Conservation (phyloP, 2,888 invertebrate species). For the Leucozona laternaria region DNA sequence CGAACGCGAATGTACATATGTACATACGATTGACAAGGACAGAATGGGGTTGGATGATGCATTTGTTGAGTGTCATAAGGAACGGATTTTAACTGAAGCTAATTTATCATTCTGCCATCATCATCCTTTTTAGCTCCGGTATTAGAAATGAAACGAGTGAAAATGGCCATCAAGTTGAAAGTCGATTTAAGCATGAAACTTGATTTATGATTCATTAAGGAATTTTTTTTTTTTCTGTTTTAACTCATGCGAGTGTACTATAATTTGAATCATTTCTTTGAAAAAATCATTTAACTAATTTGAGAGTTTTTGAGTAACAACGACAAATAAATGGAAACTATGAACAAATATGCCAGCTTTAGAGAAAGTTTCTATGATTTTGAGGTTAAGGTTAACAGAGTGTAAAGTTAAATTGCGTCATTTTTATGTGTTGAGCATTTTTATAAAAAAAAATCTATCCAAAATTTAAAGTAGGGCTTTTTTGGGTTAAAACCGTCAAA, state of each 20-base stretch:
- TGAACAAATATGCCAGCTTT: too few species aligned
- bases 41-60: conserved; percentile 51
- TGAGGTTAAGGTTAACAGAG: too few species aligned
- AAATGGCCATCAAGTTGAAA: conserved; percentile 40
- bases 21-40: conserved; percentile 49
- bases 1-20: conserved; percentile 43
- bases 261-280: background rate
- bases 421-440: too few species aligned
- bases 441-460: too few species aligned
- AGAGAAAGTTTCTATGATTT: too few species aligned
- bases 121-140: conserved; percentile 27
- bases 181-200: conserved; percentile 35
- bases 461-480: too few species aligned
- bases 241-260: background rate
- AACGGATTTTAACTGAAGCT: conserved; percentile 47
- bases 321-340: too few species aligned
- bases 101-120: conserved; percentile 62
- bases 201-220: conserved; percentile 38
- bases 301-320: too few species aligned
- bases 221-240: background rate
- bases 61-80: conserved; percentile 55
- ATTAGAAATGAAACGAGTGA: conserved; percentile 18
- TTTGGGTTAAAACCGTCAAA: too few species aligned
- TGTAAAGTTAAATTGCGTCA: too few species aligned
- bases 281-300: background rate